Conservation (phyloP, 2,113 vertebrate species). For the Poeciliopsis turrubarensis region DNA sequence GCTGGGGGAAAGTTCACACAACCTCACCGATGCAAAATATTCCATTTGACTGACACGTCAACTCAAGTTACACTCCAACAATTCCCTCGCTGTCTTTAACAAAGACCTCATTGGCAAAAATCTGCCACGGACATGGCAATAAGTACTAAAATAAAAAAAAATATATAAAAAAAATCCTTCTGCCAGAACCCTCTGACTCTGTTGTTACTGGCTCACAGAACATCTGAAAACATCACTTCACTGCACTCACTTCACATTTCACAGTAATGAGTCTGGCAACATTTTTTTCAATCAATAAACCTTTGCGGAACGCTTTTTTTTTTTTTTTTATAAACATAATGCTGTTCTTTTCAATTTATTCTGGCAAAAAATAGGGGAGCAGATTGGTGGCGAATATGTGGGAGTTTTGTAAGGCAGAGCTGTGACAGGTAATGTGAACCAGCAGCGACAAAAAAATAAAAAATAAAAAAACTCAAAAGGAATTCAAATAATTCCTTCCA, state of each 20-base stretch:
- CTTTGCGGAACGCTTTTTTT: constrained; percentile 9
- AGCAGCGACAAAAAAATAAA: constrained; percentile 23
- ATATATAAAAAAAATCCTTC: background rate
- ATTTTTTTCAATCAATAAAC: constrained; percentile 63
- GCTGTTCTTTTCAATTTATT: constrained; percentile 35
- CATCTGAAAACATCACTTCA: constrained; percentile 60
- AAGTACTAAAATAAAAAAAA: constrained; percentile 21
- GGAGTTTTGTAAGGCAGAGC: constrained; percentile 35
- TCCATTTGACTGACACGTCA: constrained; percentile 68
- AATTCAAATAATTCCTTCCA: constrained; percentile 56
- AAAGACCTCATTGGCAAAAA: constrained; percentile 67
- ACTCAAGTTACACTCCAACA: constrained; percentile 62
- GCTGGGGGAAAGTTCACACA: constrained; percentile 62
- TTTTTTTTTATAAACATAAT: background rate
- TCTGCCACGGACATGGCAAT: constrained; percentile 50
- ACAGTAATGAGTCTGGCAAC: constrained; percentile 54
- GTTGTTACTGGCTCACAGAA: constrained; percentile 61
- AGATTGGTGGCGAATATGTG: constrained; percentile 37
- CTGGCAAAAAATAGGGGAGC: constrained; percentile 34
- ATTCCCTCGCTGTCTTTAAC: constrained; percentile 54
- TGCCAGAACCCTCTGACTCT: constrained; percentile 53
- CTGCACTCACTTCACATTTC: constrained; percentile 52
- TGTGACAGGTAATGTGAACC: constrained; percentile 59
- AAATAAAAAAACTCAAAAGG: constrained; percentile 26
- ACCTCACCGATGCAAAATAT: constrained; percentile 61